A percentile compares a stretch with the other conserved stretches of the same genome.
Evolutionary conservation across 2,888 invertebrate genomes (phyloP).

Genomic region (Thymelicus sylvestris): DNA sequence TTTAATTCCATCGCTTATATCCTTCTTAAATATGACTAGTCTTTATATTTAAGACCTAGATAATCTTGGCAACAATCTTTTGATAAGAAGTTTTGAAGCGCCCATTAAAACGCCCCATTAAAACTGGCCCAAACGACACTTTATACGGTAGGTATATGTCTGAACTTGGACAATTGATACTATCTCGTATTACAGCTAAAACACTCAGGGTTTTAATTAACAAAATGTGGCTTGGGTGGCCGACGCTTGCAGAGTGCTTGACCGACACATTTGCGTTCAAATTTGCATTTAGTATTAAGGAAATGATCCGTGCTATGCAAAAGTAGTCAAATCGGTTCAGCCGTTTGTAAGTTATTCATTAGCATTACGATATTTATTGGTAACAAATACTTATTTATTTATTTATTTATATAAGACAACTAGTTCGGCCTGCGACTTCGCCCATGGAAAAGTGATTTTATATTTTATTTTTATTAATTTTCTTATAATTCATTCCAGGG

Average conservation of each 20-base stretch:
- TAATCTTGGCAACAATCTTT: constrained; percentile 8
- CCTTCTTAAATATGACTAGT: neutral
- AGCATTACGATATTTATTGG: too few relatives aligned
- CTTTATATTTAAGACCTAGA: neutral
- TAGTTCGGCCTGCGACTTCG: too few relatives aligned
- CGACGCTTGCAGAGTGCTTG: constrained; percentile 59
- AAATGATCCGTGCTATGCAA: constrained; percentile 65
- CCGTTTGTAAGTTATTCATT: too few relatives aligned
- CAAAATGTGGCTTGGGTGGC: constrained; percentile 60
- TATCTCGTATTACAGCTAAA: constrained; percentile 54
- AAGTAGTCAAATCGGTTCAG: too few relatives aligned
- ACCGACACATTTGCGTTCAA: constrained; percentile 65
- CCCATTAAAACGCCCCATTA: neutral
- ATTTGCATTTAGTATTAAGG: constrained; percentile 62
- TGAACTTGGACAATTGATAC: constrained; percentile 31
- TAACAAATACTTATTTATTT: too few relatives aligned
- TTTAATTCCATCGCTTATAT: too few relatives aligned
- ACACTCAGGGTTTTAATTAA: constrained; percentile 68
- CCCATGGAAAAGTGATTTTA: constrained; percentile 27
- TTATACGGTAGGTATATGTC: constrained; percentile 23
- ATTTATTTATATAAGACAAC: too few relatives aligned
- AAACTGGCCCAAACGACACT: constrained; percentile 19
- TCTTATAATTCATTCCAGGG: too few relatives aligned
- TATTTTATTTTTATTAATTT: too few relatives aligned
- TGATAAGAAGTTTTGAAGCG: constrained; percentile 16